Evolutionary conservation across 2,797 vertebrate genomes (phyloP), one percentile per base, ranked within the genome.

Genomic region (Takifugu ocellatus): DNA sequence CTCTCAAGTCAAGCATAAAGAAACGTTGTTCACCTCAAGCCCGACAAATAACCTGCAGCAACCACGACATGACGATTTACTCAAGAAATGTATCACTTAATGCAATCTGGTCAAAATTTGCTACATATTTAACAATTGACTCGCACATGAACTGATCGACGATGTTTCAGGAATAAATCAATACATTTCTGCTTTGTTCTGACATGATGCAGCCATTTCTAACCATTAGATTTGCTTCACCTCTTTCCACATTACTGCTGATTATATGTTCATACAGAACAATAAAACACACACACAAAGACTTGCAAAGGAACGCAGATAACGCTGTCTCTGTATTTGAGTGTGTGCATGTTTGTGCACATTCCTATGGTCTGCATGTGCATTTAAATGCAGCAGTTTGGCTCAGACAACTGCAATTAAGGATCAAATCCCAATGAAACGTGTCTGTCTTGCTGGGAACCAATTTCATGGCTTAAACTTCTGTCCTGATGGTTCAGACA

Each of bases 291-390:
- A 77, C 63, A 62, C 74, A 84, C 79, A 81, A 83, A 78, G 75
- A 77, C 59, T 73, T 57, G 80, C 56, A 68, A 74, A 79, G 78
- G 66, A 75, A 74, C 72, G 65, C 83, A 84, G 87, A 88, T 87
- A 87, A 88, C 81, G 48, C 68, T 9, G 66, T 56, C 76, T 72
- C 70, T 73, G 63, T 61, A 64, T 61, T 70, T 36, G 26, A 43
- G 4, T 17, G 43, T 45, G 16, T 45, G 43, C n/a, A 2, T 5
- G 6, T 47, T 43, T 14, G 39, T 14, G 39, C 12, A 43, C 39
- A 43, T 43, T 43, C 39, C 39, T 43, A 43, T 43, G 39, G 39
- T 43, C 39, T 43, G 39, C 39, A 7, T 46, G n/a, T 21, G 17
- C 11, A 36, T 54, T 33, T 61, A 56, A 64, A 60, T 57, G 59